Evolutionary conservation across 53 echinoderm and acorn worm genomes (phyloP).

Genomic region (Zoroaster sp.): DNA sequence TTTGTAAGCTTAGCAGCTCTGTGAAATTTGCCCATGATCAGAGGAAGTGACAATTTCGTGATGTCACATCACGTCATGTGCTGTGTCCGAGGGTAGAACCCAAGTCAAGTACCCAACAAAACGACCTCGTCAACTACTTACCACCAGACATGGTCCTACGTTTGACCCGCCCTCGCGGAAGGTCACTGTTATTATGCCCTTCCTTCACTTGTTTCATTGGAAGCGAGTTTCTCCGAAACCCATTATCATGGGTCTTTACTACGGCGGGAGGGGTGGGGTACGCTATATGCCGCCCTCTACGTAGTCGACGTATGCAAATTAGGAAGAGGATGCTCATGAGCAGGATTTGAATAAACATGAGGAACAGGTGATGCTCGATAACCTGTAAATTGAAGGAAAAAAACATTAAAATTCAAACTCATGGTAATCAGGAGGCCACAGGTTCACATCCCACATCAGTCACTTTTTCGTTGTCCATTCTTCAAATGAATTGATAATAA

Average conservation of each 20-base stretch:
- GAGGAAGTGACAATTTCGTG: too few relatives aligned
- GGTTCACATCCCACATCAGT: too few relatives aligned
- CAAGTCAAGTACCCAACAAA: neutral
- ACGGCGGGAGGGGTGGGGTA: neutral
- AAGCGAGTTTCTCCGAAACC: constrained; percentile 21
- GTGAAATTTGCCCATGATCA: too few relatives aligned
- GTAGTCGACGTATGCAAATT: constrained; percentile 54
- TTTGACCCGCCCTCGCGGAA: constrained; percentile 4
- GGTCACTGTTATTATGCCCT: neutral
- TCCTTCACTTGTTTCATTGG: neutral
- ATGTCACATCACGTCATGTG: neutral
- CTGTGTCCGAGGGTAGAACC: neutral
- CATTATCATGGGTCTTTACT: neutral
- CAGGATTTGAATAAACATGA: constrained; percentile 84
- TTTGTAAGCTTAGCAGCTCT: too few relatives aligned
- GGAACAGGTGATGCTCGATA: constrained; percentile 84
- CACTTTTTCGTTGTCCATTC: too few relatives aligned
- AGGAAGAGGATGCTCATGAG: constrained; percentile 75
- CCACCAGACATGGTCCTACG: constrained; percentile 36
- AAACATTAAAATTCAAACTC: neutral
- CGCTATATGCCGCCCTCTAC: neutral
- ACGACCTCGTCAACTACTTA: too few relatives aligned
- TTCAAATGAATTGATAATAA: too few relatives aligned
- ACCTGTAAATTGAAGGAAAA: constrained; percentile 36
- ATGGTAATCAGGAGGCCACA: too few relatives aligned